A percentile compares a stretch with the other conserved stretches of the same genome.
Evolutionary conservation across 2,888 invertebrate genomes (phyloP).

Genomic region (Tipula unca): DNA sequence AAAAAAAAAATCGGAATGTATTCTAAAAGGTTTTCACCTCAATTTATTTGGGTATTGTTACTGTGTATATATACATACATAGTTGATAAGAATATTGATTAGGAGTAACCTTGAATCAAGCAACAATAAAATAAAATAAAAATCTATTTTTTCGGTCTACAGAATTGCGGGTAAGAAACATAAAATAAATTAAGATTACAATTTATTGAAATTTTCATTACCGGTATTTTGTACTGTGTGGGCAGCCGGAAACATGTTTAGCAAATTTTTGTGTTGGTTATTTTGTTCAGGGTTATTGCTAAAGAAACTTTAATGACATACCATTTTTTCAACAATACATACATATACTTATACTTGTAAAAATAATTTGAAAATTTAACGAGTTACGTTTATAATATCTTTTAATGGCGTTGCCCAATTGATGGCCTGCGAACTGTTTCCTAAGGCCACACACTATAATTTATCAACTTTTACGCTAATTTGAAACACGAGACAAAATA

Average conservation of each 20-base stretch:
- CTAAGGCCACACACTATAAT: too few species aligned
- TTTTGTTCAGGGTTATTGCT: background rate
- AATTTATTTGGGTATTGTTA: background rate
- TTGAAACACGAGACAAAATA: too few species aligned
- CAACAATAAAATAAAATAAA: background rate
- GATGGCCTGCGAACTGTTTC: too few species aligned
- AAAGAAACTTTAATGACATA: background rate
- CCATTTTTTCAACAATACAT: too few species aligned
- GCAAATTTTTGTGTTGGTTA: background rate
- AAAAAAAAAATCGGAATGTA: background rate
- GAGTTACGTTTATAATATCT: too few species aligned
- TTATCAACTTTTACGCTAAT: too few species aligned
- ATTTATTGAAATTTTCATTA: background rate
- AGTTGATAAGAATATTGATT: constrained; percentile 1
- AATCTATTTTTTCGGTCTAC: background rate
- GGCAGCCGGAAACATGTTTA: background rate
- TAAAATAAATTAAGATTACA: background rate
- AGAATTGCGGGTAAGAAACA: background rate
- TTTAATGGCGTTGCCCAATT: too few species aligned
- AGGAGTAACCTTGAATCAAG: background rate
- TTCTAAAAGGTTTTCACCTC: background rate
- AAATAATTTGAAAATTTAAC: too few species aligned
- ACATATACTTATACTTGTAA: too few species aligned
- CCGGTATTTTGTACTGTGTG: background rate
- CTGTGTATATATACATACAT: background rate